Evolutionary conservation across 2,797 vertebrate species (phyloP).

Genomic region (Tangara arthus): DNA sequence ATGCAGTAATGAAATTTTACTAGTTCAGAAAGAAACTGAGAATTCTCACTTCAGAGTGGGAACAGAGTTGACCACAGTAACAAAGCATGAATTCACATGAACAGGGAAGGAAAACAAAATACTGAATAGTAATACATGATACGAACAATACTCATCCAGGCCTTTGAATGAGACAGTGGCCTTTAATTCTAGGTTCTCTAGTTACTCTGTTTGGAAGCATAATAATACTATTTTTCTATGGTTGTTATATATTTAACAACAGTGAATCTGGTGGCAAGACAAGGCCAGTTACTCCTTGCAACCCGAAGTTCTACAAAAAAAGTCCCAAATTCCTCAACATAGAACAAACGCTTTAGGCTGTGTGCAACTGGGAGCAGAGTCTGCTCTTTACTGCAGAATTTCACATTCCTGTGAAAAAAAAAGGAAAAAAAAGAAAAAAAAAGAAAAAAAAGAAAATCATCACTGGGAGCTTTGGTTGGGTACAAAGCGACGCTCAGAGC

Average conservation of each 20-base stretch:
- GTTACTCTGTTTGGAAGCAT: neutral
- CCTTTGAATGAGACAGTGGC: neutral
- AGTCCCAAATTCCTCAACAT: neutral
- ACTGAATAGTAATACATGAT: neutral
- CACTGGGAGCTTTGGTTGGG: neutral
- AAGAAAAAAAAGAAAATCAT: neutral
- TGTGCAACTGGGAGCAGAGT: neutral
- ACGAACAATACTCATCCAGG: neutral
- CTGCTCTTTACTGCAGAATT: neutral
- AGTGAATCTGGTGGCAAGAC: neutral
- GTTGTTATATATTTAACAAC: neutral
- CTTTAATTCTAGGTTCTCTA: slow-evolving; percentile 16
- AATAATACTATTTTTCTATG: neutral
- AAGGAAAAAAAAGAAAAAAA: too few relatives aligned
- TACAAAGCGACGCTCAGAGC: slow-evolving; percentile 52
- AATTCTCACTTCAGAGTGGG: neutral
- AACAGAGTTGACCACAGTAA: neutral
- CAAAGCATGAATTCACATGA: neutral
- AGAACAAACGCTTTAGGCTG: neutral
- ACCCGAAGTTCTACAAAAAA: neutral
- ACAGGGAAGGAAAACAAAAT: neutral
- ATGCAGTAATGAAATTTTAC: neutral
- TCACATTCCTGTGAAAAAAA: neutral
- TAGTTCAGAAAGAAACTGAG: neutral
- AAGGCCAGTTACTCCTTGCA: neutral